Conservation (phyloP, 2,113 vertebrate species). For the Phoxinus phoxinus region DNA sequence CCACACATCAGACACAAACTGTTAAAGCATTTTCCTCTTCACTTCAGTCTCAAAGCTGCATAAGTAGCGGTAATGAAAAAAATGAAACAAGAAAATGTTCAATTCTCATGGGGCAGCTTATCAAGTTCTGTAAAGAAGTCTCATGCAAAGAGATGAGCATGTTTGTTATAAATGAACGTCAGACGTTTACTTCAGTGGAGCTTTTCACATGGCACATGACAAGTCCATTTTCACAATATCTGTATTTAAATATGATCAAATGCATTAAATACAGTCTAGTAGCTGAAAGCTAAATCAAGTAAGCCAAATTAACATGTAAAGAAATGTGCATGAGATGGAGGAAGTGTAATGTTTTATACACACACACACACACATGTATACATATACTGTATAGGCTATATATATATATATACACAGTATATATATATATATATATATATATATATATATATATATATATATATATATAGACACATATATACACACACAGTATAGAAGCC, state of each 20-base stretch:
- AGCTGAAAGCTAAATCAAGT: background rate
- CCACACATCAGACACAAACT: conserved; percentile 57
- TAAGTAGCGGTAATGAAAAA: background rate
- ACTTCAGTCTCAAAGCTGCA: conserved; percentile 40
- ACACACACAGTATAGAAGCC: background rate
- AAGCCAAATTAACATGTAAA: background rate
- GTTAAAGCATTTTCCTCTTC: conserved; percentile 55
- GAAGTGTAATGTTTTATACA: too few species aligned
- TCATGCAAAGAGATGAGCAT: background rate
- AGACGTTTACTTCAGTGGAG: background rate
- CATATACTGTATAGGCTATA: rapidly evolving
- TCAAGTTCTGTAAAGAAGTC: background rate
- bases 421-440: too few species aligned
- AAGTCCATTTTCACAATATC: background rate
- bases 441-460: too few species aligned
- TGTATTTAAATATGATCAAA: background rate
- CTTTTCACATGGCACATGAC: background rate
- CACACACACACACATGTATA: too few species aligned
- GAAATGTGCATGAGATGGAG: background rate
- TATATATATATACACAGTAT: too few species aligned
- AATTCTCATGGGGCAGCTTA: background rate
- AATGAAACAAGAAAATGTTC: background rate
- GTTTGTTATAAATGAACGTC: background rate
- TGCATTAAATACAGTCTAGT: background rate
- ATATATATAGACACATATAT: background rate